Evolutionary conservation across 2,797 vertebrate species (phyloP), one percentile per base, ranked within the genome.

Genomic region (Euthynnus affinis): DNA sequence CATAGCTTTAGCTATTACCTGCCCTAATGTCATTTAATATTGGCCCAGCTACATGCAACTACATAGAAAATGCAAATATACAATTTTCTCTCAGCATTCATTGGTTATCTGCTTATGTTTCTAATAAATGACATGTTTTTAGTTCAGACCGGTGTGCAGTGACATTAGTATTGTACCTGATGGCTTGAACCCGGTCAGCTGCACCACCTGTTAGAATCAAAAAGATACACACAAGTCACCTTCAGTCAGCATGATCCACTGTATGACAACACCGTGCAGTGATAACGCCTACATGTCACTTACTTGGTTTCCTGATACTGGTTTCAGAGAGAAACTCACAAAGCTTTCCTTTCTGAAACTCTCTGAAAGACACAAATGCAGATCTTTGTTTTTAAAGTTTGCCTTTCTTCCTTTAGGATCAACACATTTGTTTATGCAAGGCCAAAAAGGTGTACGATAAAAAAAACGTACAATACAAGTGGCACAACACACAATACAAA

Each of bases 111-210:
- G 15, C 6, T 17, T 48, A 6, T 48, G 6, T 6, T 48, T 48
- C 6, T 18, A 48, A 48, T 48, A 18, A 17, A 6, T 18, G 1
- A 17, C 17, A 18, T 48, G 6, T 6, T 48, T 48, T 48, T 1
- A 18, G 3, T 49, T 18, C 7, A 48, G 46, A 49, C 12, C 18
- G 9, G 18, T 48, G 17, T 48, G 40, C 40, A 42, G 40, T 42
- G 40, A 42, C 40, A 40, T n/a, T 18, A 22, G 22, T 14, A 37
- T 10, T 22, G 48, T 95, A 96, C 95, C 95, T 95, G 95, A 94
- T 23, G 94, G 94, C 75, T 95, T 96, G 90, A 94, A 96, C 55
- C 92, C 93, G 17, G 93, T 96, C 72, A 96, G 91, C 88, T 96
- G 94, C 17, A 96, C 95, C 63, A 92, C 93, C 95, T 96, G 83